Percentiles rank a stretch among this genome's conserved stretches.
Conservation (phyloP, 2,113 vertebrate genomes). For the Caranx ignobilis region DNA sequence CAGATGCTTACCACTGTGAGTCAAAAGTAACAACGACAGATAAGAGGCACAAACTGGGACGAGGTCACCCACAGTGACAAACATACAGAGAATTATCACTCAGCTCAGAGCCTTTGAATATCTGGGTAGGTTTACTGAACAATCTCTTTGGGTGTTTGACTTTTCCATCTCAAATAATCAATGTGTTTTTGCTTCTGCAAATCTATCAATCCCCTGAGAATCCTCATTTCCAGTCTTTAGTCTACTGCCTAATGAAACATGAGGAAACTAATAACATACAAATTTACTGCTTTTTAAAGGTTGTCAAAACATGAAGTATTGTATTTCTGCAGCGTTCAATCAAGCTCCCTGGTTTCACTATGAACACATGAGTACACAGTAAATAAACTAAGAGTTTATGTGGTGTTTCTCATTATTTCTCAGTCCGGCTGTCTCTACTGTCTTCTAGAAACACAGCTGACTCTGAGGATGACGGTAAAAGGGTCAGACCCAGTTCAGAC, state of each 20-base stretch:
- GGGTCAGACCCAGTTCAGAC: conserved; percentile 3
- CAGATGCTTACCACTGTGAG: conserved; percentile 1
- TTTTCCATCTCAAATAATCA: background rate
- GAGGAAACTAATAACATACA: background rate
- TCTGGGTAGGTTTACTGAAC: background rate
- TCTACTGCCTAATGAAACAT: background rate
- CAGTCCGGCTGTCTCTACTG: background rate
- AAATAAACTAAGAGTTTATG: background rate
- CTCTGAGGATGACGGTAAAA: too few species aligned
- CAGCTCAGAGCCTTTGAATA: background rate
- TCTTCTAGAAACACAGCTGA: background rate
- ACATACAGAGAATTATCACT: background rate
- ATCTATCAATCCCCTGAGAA: background rate
- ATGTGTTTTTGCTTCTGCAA: background rate
- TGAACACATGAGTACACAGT: too few species aligned
- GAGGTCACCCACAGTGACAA: background rate
- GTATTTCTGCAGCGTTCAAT: background rate
- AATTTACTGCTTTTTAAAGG: background rate
- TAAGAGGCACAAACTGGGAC: conserved; percentile 1
- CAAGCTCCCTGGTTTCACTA: too few species aligned
- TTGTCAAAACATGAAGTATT: background rate
- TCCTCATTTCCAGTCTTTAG: too few species aligned
- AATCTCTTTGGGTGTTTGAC: too few species aligned
- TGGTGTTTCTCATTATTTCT: background rate
- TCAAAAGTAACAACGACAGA: background rate